Evolutionary conservation across 2,113 vertebrate genomes (phyloP).

Genomic region (Piprites chloris): DNA sequence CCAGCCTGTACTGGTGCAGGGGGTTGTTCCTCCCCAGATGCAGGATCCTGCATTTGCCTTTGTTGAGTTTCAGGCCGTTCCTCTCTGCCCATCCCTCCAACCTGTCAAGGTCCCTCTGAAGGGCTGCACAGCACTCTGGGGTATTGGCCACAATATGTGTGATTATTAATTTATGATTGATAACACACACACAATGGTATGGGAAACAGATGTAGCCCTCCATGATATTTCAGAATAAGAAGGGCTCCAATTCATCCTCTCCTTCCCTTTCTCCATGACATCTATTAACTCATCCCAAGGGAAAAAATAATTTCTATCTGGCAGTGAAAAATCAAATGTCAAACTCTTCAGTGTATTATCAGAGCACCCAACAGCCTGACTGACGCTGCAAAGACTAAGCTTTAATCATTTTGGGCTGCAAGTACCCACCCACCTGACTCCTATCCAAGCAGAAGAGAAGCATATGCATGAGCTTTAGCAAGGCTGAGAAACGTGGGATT

Average conservation of each 20-base stretch:
- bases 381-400: background rate
- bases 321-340: background rate
- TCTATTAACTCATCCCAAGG: background rate
- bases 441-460: background rate
- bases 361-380: background rate
- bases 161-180: background rate
- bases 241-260: background rate
- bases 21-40: background rate
- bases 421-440: background rate
- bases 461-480: background rate
- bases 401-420: background rate
- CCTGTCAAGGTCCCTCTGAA: rapidly evolving
- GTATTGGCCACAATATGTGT: rapidly evolving
- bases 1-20: background rate
- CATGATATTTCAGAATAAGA: background rate
- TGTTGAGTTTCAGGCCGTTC: background rate
- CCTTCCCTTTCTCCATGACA: background rate
- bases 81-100: background rate
- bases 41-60: background rate
- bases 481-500: background rate
- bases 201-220: background rate
- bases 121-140: background rate
- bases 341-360: background rate
- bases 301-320: background rate
- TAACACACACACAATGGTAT: background rate